Conservation (phyloP, 2,888 invertebrate genomes). For the Zhengitettix transpicula region DNA sequence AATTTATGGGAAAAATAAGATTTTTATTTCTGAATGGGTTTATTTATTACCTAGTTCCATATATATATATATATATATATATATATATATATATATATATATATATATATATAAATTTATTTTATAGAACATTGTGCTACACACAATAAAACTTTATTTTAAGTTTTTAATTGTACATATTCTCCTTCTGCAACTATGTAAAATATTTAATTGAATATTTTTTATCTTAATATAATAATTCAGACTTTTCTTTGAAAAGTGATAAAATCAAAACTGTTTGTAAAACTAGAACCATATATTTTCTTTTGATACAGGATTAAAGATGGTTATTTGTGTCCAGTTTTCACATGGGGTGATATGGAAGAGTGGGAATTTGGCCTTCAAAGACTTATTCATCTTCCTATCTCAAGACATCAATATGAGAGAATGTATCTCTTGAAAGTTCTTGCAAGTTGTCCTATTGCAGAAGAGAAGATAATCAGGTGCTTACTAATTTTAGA, state of each 20-base stretch:
- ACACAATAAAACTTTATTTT: no score
- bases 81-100: no score
- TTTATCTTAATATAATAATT: no score
- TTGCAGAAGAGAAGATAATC: background rate
- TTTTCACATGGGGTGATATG: slow-evolving; percentile 63
- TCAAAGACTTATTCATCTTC: slow-evolving; percentile 58
- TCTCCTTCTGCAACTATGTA: no score
- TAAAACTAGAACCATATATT: slow-evolving; percentile 11
- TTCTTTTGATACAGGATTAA: slow-evolving; percentile 36
- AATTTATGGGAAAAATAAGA: no score
- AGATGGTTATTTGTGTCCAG: slow-evolving; percentile 61
- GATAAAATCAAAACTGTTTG: background rate
- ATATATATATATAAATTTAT: no score
- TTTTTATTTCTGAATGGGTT: no score
- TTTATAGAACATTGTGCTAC: no score
- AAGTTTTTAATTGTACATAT: no score
- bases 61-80: no score
- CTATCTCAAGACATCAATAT: slow-evolving; percentile 47
- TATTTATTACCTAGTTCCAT: no score
- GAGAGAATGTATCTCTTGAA: slow-evolving; percentile 63
- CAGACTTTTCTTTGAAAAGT: background rate
- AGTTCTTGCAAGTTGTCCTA: slow-evolving; percentile 7
- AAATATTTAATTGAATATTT: no score
- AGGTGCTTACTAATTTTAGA: background rate
- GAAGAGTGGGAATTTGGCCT: slow-evolving; percentile 73